These are phyloP conservation scores for Noctua fimbriata DNA, from an alignment of 2,888 invertebrate genomes.

Conservation along the genomic window DNA sequence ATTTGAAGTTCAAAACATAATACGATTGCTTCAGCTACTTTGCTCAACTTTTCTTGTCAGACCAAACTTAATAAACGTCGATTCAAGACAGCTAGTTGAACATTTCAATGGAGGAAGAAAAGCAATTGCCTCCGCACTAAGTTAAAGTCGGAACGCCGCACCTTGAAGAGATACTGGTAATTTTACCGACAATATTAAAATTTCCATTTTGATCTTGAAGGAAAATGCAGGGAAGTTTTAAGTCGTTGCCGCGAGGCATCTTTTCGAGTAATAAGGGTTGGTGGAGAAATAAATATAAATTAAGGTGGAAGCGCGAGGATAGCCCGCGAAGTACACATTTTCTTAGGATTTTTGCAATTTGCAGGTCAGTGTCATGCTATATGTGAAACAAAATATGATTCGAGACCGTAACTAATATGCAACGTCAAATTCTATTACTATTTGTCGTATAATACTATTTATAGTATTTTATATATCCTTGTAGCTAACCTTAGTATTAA, in stretches of 20 bases:
- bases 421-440: too few relatives aligned
- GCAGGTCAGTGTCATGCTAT: too few relatives aligned
- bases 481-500: too few relatives aligned
- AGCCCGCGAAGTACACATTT: too few relatives aligned
- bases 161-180: slow-evolving; percentile 55
- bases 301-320: not conserved
- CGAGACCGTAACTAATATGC: too few relatives aligned
- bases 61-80: slow-evolving; percentile 62
- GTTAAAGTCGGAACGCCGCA: slow-evolving; percentile 59
- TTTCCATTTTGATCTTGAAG: slow-evolving; percentile 59
- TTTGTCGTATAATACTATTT: too few relatives aligned
- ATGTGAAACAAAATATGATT: too few relatives aligned
- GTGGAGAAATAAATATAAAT: slow-evolving; percentile 38
- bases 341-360: too few relatives aligned
- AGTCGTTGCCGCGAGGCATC: slow-evolving; percentile 36
- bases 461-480: too few relatives aligned
- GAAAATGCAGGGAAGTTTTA: slow-evolving; percentile 49
- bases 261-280: slow-evolving; percentile 35
- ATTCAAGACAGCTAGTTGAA: slow-evolving; percentile 60
- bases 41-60: slow-evolving; percentile 59
- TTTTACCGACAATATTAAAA: slow-evolving; percentile 61
- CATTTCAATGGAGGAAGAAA: slow-evolving; percentile 61
- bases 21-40: slow-evolving; percentile 54
- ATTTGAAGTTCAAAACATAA: slow-evolving; percentile 45
- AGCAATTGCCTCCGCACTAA: slow-evolving; percentile 61